Evolutionary conservation across 2,888 invertebrate genomes (phyloP).

Genomic region (Eurois occulta): DNA sequence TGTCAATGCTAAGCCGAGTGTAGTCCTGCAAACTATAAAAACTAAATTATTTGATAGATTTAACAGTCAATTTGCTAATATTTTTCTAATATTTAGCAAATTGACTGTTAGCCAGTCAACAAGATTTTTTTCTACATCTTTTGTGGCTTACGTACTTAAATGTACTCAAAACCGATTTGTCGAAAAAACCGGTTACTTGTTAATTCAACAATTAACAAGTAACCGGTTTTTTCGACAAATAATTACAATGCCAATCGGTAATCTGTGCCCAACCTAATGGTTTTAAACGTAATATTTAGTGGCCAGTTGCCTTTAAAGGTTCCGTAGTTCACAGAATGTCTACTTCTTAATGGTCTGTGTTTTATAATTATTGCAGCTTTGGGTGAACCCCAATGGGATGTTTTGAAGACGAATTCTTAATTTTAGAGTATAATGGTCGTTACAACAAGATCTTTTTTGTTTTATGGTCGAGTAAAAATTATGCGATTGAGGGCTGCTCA

Average conservation of each 20-base stretch:
- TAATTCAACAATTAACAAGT: too few relatives aligned
- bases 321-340: conserved; percentile 33
- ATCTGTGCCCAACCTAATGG: conserved; percentile 26
- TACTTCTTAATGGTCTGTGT: conserved; percentile 45
- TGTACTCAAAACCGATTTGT: neutral
- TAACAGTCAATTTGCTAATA: too few relatives aligned
- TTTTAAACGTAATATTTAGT: conserved; percentile 48
- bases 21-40: too few relatives aligned
- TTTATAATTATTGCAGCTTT: conserved; percentile 56
- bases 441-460: neutral
- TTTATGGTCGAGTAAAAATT: too few relatives aligned
- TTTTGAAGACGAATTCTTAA: conserved; percentile 34
- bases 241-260: neutral
- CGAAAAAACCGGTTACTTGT: too few relatives aligned
- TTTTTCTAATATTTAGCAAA: too few relatives aligned
- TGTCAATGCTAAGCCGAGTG: too few relatives aligned
- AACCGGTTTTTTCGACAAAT: neutral
- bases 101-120: neutral
- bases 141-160: neutral
- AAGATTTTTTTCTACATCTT: neutral
- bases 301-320: conserved; percentile 39
- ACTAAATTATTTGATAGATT: too few relatives aligned
- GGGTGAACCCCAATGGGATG: neutral
- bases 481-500: too few relatives aligned
- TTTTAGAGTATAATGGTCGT: conserved; percentile 23